phyloP scores from a whole-genome alignment of 2,888 invertebrate genomes.

The Eudasyphora cyanicolor region DNA sequence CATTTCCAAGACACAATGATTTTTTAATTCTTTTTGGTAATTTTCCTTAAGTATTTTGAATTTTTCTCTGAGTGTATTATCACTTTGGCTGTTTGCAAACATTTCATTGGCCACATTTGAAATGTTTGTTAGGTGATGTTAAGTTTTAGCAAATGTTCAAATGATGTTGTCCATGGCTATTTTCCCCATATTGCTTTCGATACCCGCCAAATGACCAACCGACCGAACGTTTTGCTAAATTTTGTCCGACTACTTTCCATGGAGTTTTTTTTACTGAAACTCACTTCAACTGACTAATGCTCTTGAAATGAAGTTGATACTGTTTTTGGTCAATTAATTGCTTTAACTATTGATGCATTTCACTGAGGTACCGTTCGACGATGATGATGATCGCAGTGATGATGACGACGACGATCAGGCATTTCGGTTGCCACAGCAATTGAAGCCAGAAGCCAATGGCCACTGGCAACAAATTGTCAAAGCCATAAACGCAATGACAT shows the following conservation, averaged over 20 bases:
- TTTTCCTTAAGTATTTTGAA: too few relatives aligned
- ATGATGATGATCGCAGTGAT: slow-evolving; percentile 35
- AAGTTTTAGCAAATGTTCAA: slow-evolving; percentile 1
- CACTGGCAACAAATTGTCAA: slow-evolving; percentile 62
- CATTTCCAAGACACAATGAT: too few relatives aligned
- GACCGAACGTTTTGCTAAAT: slow-evolving; percentile 27
- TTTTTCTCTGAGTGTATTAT: too few relatives aligned
- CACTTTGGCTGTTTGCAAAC: neutral
- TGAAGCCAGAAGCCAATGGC: slow-evolving; percentile 37
- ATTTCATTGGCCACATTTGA: slow-evolving; percentile 32
- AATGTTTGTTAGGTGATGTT: slow-evolving; percentile 18
- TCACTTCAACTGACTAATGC: slow-evolving; percentile 55
- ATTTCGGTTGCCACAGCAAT: slow-evolving; percentile 19
- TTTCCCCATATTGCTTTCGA: neutral
- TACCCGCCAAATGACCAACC: slow-evolving; percentile 16
- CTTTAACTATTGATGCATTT: slow-evolving; percentile 46
- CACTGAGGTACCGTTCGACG: slow-evolving; percentile 34
- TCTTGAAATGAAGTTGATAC: slow-evolving; percentile 63
- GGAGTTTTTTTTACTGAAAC: neutral
- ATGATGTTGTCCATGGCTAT: slow-evolving; percentile 24
- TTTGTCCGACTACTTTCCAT: slow-evolving; percentile 13
- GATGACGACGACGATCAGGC: slow-evolving; percentile 28
- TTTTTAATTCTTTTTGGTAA: too few relatives aligned
- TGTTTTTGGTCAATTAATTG: slow-evolving; percentile 67
- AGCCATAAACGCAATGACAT: slow-evolving; percentile 62